Base-by-base conservation (phyloP, 1,140 invertebrate genomes). In the Mercenaria mercenaria region DNA sequence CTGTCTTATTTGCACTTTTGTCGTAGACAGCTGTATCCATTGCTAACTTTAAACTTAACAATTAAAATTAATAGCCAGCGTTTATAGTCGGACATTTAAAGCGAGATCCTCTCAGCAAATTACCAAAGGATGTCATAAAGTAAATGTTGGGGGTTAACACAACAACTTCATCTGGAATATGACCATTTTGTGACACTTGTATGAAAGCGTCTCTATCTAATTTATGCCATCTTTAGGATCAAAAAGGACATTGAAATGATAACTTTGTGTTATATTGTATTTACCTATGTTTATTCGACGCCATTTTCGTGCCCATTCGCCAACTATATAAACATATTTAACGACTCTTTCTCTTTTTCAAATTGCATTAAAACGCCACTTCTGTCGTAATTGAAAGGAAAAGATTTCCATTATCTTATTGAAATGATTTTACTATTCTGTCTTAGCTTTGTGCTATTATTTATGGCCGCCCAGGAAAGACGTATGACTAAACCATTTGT, bases 201-300 rank as follows among this genome's bases (percentile, higher is more conserved):
- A 69, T 88, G 4, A 80, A 72, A 81, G 77, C 47, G 32, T 43
- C 32, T 18, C 61, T 80, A 88, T 81, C 76, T 81, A 64, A 39
- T 88, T 88, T 81, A 88, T 80, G 43, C 32, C 86, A 52, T 69
- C 56, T 81, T 72, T 10, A 69, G 26, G 50, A 79, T 61, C 47
- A 41, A 79, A 87, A 61, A 61, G 29, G 77, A 81, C 56, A 79
- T 61, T 52, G 37, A 72, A 88, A 88, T 47, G 76, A 81, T 81
- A 88, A 88, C 76, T 50, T 52, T 81, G n/a, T 43, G 39, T 47
- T 52, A 20, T 1, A 67, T 37, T 23, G 43, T 88, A 61, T 88
- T 88, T 88, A 81, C 86, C 41, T 88, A 88, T 88, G 86, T 88
- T 88, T 80, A 88, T 88, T 64, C 61, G 86, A 77, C 86, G 76